Percentiles rank a stretch among this genome's conserved stretches.
Evolutionary conservation across 2,888 invertebrate genomes (phyloP).

Genomic region (Fissipunctia ypsillon): DNA sequence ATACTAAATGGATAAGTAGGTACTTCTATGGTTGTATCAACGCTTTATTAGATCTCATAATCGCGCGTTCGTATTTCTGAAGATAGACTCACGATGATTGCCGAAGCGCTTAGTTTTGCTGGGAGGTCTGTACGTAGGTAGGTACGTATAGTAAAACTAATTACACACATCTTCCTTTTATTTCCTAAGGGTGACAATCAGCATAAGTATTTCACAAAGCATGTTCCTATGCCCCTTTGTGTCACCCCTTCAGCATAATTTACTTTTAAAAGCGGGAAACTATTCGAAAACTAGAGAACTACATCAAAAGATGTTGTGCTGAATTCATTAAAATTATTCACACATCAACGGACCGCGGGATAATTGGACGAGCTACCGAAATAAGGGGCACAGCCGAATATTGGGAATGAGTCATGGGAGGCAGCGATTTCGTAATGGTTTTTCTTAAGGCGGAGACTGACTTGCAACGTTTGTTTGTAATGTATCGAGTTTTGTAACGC

Average conservation of each 20-base stretch:
- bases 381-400: slow-evolving; percentile 67
- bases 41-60: not conserved
- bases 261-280: slow-evolving; percentile 37
- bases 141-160: not conserved
- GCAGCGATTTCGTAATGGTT: slow-evolving; percentile 15
- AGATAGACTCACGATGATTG: not conserved
- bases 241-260: slow-evolving; percentile 34
- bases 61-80: not conserved
- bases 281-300: slow-evolving; percentile 49
- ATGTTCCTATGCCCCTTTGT: slow-evolving; percentile 21
- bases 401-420: slow-evolving; percentile 36
- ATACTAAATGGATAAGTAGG: not conserved
- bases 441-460: too few relatives aligned
- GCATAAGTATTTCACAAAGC: slow-evolving; percentile 21
- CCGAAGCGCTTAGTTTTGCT: not conserved
- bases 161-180: not conserved
- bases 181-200: slow-evolving; percentile 12
- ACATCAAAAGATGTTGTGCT: slow-evolving; percentile 72
- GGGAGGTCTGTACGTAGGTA: not conserved
- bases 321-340: slow-evolving; percentile 76
- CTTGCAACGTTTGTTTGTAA: too few relatives aligned
- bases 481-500: too few relatives aligned
- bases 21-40: not conserved
- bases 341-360: slow-evolving; percentile 68
- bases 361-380: slow-evolving; percentile 78